Percentiles rank a stretch among this genome's conserved stretches.
Evolutionary conservation across 2,797 vertebrate genomes (phyloP).

Genomic region (Betta splendens): DNA sequence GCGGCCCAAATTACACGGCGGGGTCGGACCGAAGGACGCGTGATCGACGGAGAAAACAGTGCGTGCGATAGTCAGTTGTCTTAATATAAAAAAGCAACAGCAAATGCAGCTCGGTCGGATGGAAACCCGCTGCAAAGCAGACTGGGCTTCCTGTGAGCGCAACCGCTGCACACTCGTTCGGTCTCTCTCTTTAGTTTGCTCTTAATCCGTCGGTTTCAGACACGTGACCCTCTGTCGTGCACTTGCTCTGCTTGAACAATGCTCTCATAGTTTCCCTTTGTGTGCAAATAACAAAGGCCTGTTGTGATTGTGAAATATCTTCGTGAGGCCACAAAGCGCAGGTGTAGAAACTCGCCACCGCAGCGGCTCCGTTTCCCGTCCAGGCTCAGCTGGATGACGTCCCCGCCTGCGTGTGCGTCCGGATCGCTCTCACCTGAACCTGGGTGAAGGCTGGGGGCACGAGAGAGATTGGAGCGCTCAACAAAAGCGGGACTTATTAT

Average conservation of each 20-base stretch:
- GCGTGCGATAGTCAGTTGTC: background rate
- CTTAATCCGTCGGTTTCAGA: no score
- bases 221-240: no score
- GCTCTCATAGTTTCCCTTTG: slow-evolving; percentile 25
- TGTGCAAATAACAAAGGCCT: slow-evolving; percentile 26
- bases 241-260: slow-evolving; percentile 16
- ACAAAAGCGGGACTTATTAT: no score
- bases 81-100: slow-evolving; percentile 1
- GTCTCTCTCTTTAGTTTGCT: no score
- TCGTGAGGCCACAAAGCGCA: slow-evolving; percentile 15
- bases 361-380: slow-evolving; percentile 39
- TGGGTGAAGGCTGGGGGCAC: slow-evolving; percentile 7
- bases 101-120: no score
- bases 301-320: slow-evolving; percentile 21
- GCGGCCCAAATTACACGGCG: background rate
- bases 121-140: no score
- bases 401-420: slow-evolving; percentile 18
- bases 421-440: slow-evolving; percentile 52
- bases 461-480: no score
- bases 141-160: no score
- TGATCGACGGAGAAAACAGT: slow-evolving; percentile 2
- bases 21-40: background rate
- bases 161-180: no score
- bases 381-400: slow-evolving; percentile 44
- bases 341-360: slow-evolving; percentile 41